Conservation (phyloP, 2,113 vertebrate genomes). For the Zosterops lateralis region DNA sequence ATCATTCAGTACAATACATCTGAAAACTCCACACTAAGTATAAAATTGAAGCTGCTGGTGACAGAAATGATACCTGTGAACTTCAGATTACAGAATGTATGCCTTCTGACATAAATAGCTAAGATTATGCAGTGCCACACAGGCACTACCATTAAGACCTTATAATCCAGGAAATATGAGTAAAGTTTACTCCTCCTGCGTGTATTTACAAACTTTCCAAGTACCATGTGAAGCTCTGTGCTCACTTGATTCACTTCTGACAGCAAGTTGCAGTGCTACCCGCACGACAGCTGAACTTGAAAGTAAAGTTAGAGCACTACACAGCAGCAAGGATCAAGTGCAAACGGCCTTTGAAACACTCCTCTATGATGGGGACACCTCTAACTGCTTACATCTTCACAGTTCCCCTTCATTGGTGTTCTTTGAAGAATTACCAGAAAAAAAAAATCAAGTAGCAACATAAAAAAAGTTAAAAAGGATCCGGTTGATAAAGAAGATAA, state of each 20-base stretch:
- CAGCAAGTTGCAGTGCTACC: background rate
- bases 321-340: background rate
- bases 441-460: background rate
- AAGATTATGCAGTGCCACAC: background rate
- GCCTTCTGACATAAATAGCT: background rate
- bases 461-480: background rate
- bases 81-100: background rate
- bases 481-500: background rate
- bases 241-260: background rate
- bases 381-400: background rate
- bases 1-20: fast-evolving
- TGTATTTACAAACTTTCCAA: background rate
- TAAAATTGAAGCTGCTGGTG: background rate
- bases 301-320: background rate
- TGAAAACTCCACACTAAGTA: background rate
- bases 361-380: background rate
- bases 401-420: background rate
- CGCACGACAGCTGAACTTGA: background rate
- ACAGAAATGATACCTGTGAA: background rate
- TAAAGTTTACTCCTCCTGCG: background rate
- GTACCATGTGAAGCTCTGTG: background rate
- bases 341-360: background rate
- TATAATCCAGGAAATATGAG: background rate
- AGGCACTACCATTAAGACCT: background rate
- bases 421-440: background rate